phyloP scores from a whole-genome alignment of 2,113 vertebrate species.

The Origma solitaria region DNA sequence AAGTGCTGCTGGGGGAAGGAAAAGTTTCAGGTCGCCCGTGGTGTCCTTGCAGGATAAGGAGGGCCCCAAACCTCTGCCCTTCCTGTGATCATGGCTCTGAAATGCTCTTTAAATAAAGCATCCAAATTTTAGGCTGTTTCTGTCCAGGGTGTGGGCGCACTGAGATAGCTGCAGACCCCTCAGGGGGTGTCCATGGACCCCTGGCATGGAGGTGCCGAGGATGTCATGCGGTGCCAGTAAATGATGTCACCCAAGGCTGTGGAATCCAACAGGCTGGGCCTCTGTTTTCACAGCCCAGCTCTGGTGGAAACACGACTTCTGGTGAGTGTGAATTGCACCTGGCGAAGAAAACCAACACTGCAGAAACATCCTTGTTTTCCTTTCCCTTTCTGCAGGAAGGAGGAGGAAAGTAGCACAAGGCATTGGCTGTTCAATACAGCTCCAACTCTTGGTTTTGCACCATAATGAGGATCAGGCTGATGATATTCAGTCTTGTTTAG shows the following conservation, averaged over 20 bases:
- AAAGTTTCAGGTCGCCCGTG: not conserved
- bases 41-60: constrained; percentile 19
- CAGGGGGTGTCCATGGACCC: not conserved
- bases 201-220: not conserved
- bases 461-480: not conserved
- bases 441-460: not conserved
- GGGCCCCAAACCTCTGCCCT: not conserved
- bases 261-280: not conserved
- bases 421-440: not conserved
- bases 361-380: not conserved
- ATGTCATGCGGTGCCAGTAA: not conserved
- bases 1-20: not conserved
- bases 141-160: not conserved
- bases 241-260: not conserved
- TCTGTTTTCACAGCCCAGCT: not conserved
- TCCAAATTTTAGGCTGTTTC: not conserved
- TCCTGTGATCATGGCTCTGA: accelerated
- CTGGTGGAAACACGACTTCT: not conserved
- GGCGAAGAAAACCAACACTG: not conserved
- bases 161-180: not conserved
- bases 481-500: not conserved
- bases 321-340: not conserved
- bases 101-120: not conserved
- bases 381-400: not conserved
- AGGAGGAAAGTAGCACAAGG: not conserved